Evolutionary conservation across 2,888 invertebrate species (phyloP), one percentile per base, ranked within the genome.

Genomic region (Drosophila pseudotakahashii): DNA sequence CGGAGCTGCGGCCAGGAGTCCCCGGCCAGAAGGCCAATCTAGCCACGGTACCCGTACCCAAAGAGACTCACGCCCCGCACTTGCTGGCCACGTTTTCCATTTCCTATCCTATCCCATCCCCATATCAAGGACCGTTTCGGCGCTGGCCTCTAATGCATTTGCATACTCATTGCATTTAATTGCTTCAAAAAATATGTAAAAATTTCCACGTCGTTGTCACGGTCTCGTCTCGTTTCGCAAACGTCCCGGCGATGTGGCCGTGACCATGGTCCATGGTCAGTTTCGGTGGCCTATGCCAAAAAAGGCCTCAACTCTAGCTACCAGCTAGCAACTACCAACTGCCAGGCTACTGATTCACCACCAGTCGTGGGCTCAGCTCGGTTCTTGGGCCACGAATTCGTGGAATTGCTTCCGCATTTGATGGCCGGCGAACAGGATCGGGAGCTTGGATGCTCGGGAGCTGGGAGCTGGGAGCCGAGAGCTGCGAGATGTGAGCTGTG

Each of bases 91-190:
- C 87, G 84, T 78, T 86, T 81, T 73, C 80, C 87, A 81, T 76
- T 86, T 81, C 76, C 34, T 34, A 11, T 34, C 34, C 34, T 11
- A 34, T 34, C 10, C 10, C 32, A 10, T 10, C 19, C 9, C 32
- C 10, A 11, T 76, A 78, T 76, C 79, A 87, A 87, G 50, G 50
- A 58, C 57, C 11, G 19, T 23, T 48, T 61, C 71, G 55, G 59
- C 42, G 63, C 52, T 61, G 66, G 52, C 70, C 79, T 70, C 82
- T 71, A 79, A 87, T 84, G 85, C 82, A 81, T 81, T 81, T 81
- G 88, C 81, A 81, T 81, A 85, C 81, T 88, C 85, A 85, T 89
- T 75, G 86, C 83, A 89, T 85, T 85, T 85, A 85, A 85, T 85
- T 85, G 88, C 88, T 78, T 75, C 78, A 71, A 83, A 78, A 85